Evolutionary conservation across 92 coral and sea anemone genomes (phyloP), one percentile per base, ranked within the genome.

Genomic region (Palythoa heliodiscus): DNA sequence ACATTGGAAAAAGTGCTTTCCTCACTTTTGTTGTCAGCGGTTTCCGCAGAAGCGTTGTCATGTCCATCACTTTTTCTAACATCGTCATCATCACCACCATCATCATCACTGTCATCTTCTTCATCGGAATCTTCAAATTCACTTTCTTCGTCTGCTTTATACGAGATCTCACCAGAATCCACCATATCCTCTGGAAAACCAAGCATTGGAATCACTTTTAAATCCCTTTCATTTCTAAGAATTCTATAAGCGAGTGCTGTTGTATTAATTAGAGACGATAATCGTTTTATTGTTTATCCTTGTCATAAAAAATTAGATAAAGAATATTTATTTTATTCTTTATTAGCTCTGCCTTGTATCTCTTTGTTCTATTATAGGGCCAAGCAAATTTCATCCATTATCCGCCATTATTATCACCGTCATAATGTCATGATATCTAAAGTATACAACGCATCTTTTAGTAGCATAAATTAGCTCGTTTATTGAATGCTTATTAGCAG

Each of bases 181-280:
- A 90, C 83, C 77, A 90, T 68, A 1, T 86, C 91, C 78, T 69
- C 95, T 92, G 77, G 20, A 63, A 63, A 63, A 23, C 25, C 69
- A 63, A 63, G 19, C 22, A 63, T 0, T 6, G 4, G 67, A 17
- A 47, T 29, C 50, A 35, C 35, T 11, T 16, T 2, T 6, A 7
- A 50, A 48, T 70, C 29, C 20, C 15, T 38, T 37, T 3, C 17
- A 15, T 15, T 43, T 43, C 50, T 43, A 5, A 43, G 50, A 43
- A 43, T 43, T 43, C 50, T 43, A 43, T 3, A 5, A 43, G 35
- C 35, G 35, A 29, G 35, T 29, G 7, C 6, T 8, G 50, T 43
- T 43, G 6, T 43, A 5, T 43, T 43, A 5, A 43, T 43, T 5
- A 43, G 50, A 43, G 9, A 5, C 3, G 9, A 7, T 43, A 43